These are phyloP conservation scores for Athene noctua DNA, from an alignment of 2,113 vertebrate genomes.

Conservation along the genomic window DNA sequence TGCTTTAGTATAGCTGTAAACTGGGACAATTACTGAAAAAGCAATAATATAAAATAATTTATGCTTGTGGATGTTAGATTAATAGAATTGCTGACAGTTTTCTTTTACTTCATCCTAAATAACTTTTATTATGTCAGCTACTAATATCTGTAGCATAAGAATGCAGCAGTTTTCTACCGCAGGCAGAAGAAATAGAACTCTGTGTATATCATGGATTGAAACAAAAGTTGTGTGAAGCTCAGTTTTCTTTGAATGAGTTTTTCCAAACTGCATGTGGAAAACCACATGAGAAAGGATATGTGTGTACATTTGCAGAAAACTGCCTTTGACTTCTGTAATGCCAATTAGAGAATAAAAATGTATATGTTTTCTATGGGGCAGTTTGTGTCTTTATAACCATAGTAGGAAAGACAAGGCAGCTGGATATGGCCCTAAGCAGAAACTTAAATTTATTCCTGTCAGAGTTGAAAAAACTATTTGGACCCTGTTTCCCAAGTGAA, in stretches of 20 bases:
- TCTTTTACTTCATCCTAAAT: background rate
- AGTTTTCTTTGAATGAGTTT: background rate
- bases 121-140: background rate
- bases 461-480: background rate
- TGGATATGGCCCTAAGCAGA: background rate
- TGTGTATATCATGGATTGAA: background rate
- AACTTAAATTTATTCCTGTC: background rate
- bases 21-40: background rate
- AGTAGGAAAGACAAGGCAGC: background rate
- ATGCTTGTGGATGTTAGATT: background rate
- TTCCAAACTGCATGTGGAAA: background rate
- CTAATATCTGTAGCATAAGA: background rate
- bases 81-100: background rate
- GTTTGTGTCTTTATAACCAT: background rate
- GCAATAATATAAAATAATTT: background rate
- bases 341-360: background rate
- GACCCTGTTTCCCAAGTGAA: background rate
- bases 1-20: background rate
- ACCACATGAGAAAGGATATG: background rate
- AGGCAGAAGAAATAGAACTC: background rate
- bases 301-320: background rate
- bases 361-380: background rate
- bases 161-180: background rate
- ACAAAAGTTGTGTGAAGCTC: background rate
- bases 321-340: background rate